Conservation (phyloP, 1,140 invertebrate genomes). For the Pseudomyrmex pallidus region DNA sequence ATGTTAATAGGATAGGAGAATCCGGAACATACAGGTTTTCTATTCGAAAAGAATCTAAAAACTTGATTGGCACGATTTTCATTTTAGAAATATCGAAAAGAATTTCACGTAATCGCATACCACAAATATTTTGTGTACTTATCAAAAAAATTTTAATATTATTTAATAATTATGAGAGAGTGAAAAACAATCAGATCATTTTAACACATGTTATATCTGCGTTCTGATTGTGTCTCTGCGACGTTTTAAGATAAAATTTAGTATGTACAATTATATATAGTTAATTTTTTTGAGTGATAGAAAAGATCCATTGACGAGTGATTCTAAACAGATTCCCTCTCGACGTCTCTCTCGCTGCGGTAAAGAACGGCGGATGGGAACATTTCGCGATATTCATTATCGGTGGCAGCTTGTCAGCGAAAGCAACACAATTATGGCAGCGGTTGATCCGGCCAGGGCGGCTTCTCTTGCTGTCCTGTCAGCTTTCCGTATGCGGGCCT, state of each 20-base stretch:
- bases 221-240: too few relatives aligned
- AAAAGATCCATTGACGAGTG: not conserved
- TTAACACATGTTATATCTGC: too few relatives aligned
- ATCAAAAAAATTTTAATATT: not conserved
- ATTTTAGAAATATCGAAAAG: not conserved
- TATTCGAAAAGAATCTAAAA: not conserved
- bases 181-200: too few relatives aligned
- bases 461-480: slow-evolving; percentile 37
- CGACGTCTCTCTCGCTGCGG: slow-evolving; percentile 14
- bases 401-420: slow-evolving; percentile 70
- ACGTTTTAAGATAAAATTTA: too few relatives aligned
- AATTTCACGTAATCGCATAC: not conserved
- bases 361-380: slow-evolving; percentile 46
- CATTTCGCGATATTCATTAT: slow-evolving; percentile 70
- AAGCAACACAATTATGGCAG: slow-evolving; percentile 70
- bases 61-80: not conserved
- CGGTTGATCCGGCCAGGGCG: slow-evolving; percentile 63
- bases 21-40: not conserved
- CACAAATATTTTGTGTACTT: not conserved
- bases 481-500: slow-evolving; percentile 62
- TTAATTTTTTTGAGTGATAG: not conserved
- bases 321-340: slow-evolving; percentile 7
- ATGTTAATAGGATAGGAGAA: not conserved
- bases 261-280: too few relatives aligned
- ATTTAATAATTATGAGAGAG: not conserved